phyloP scores from a whole-genome alignment of 2,888 invertebrate genomes.

The Tetragonisca angustula region DNA sequence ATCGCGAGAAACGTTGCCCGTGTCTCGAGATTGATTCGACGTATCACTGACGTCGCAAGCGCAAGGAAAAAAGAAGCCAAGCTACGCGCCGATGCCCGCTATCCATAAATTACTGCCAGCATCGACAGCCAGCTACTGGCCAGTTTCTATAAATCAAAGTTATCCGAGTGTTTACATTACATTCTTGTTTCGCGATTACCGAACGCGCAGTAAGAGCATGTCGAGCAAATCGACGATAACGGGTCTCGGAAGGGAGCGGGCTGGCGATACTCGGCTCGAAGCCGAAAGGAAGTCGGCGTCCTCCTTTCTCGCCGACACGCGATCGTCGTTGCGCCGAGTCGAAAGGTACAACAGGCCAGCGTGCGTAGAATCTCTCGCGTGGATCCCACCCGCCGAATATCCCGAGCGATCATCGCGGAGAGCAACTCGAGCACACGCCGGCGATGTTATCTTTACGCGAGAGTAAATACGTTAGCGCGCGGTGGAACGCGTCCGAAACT shows the following conservation, averaged over 20 bases:
- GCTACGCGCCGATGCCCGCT: constrained; percentile 62
- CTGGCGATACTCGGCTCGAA: constrained; percentile 6
- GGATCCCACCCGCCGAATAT: too few relatives aligned
- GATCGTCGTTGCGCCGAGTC: background rate
- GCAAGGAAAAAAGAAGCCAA: background rate
- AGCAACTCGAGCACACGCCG: background rate
- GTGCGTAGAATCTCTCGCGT: background rate
- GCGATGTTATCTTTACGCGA: background rate
- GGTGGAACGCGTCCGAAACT: constrained; percentile 7
- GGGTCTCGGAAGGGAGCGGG: constrained; percentile 36
- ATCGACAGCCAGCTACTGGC: constrained; percentile 68
- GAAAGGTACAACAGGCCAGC: background rate
- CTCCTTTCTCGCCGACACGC: background rate
- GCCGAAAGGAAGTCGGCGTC: background rate
- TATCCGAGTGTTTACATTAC: constrained; percentile 81
- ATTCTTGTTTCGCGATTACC: constrained; percentile 81
- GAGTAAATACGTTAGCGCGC: background rate
- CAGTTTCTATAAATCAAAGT: constrained; percentile 77
- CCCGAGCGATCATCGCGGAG: background rate
- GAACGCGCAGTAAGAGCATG: constrained; percentile 76
- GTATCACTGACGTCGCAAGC: background rate
- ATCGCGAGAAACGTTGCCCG: background rate
- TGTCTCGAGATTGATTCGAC: background rate
- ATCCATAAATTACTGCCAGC: constrained; percentile 72
- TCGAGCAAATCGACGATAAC: constrained; percentile 61